Evolutionary conservation across 1,140 invertebrate genomes (phyloP).

Genomic region (Drosophila nebulosa): DNA sequence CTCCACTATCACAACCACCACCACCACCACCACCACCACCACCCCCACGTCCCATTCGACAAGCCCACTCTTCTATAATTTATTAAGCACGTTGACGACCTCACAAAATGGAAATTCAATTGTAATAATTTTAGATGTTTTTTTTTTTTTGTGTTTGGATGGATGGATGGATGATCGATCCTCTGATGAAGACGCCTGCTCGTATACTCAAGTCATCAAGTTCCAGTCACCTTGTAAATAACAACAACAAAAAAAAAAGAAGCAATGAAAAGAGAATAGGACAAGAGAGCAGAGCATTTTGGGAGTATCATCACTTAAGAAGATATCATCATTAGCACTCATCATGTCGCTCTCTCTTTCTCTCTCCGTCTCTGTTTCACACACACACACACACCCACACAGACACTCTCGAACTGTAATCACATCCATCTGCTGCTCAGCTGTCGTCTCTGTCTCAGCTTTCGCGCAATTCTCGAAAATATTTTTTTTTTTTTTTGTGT

Average conservation of each 20-base stretch:
- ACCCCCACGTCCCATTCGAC: constrained; percentile 85
- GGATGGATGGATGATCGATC: constrained; percentile 87
- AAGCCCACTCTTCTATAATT: constrained; percentile 92
- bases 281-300: neutral
- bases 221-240: constrained; percentile 83
- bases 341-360: constrained; percentile 20
- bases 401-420: neutral
- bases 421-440: constrained; percentile 34
- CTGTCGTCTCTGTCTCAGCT: constrained; percentile 61
- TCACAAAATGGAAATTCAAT: constrained; percentile 90
- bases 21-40: constrained; percentile 84
- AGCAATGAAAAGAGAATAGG: neutral
- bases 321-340: constrained; percentile 5
- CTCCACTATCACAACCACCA: constrained; percentile 81
- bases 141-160: constrained; percentile 10
- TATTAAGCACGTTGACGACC: constrained; percentile 88
- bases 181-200: constrained; percentile 82
- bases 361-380: constrained; percentile 47
- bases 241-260: constrained; percentile 44
- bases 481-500: constrained; percentile 34
- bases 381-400: constrained; percentile 13
- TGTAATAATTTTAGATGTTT: constrained; percentile 82
- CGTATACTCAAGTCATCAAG: constrained; percentile 88
- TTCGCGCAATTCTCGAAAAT: constrained; percentile 57
- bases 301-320: neutral